These are phyloP conservation scores for Ahaetulla prasina DNA, from an alignment of 2,113 vertebrate genomes.

Conservation along the genomic window DNA sequence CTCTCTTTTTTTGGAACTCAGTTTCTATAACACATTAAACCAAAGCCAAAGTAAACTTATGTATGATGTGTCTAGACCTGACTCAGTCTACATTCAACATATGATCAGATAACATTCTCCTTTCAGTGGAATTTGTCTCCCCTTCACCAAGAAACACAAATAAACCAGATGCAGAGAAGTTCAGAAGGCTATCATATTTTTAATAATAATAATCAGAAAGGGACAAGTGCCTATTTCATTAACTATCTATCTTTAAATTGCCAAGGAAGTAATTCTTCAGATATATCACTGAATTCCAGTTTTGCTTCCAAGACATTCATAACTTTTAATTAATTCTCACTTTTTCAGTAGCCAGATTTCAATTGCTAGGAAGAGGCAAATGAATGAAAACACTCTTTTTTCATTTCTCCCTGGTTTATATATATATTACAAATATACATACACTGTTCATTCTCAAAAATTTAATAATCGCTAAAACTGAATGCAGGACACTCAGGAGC, in stretches of 20 bases:
- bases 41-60: not conserved
- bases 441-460: not conserved
- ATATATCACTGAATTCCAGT: not conserved
- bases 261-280: not conserved
- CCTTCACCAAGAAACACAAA: not conserved
- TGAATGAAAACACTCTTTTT: not conserved
- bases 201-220: not conserved
- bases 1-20: not conserved
- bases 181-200: not conserved
- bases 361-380: not conserved
- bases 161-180: not conserved
- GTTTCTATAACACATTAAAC: not conserved
- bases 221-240: not conserved
- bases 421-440: not conserved
- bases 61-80: not conserved
- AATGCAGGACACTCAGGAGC: not conserved
- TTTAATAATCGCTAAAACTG: not conserved
- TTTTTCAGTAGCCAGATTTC: not conserved
- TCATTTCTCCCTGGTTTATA: not conserved
- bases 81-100: not conserved
- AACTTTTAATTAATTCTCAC: not conserved
- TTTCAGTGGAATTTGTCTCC: not conserved
- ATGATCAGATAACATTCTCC: not conserved
- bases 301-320: not conserved
- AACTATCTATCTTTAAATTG: not conserved